Evolutionary conservation across 2,888 invertebrate genomes (phyloP).

Genomic region (Cantharis rustica): DNA sequence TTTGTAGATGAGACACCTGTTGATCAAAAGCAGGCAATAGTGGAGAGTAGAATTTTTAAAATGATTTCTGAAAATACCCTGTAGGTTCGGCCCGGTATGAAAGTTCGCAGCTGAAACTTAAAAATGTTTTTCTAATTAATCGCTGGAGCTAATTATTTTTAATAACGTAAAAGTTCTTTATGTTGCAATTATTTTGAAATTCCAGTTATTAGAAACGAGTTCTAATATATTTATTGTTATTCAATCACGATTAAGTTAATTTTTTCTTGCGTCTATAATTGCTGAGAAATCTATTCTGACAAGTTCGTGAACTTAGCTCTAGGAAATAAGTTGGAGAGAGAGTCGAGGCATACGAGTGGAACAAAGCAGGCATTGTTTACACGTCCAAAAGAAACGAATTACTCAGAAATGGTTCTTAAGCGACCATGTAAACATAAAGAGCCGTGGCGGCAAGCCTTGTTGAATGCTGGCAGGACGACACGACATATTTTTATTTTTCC

Average conservation of each 20-base stretch:
- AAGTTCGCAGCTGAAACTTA: not conserved
- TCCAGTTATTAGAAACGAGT: not conserved
- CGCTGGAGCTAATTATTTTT: not conserved
- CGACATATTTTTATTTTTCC: constrained; percentile 13
- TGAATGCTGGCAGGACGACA: constrained; percentile 22
- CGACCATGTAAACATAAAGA: constrained; percentile 29
- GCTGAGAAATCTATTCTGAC: not conserved
- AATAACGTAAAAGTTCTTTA: not conserved
- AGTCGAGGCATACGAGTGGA: constrained; percentile 19
- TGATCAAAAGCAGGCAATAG: not conserved
- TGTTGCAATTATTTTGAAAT: not conserved
- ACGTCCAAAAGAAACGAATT: constrained; percentile 26
- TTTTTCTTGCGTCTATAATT: not conserved
- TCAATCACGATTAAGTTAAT: not conserved
- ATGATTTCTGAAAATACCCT: not conserved
- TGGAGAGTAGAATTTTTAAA: not conserved
- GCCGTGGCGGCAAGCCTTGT: constrained; percentile 22
- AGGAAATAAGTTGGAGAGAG: constrained; percentile 17
- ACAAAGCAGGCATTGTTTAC: constrained; percentile 25
- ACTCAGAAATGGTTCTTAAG: constrained; percentile 27
- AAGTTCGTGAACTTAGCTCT: constrained; percentile 7
- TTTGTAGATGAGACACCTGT: not conserved
- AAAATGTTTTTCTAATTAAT: not conserved
- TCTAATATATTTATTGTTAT: not conserved
- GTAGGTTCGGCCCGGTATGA: not conserved